A percentile compares a stretch with the other conserved stretches of the same genome.
Evolutionary conservation across 2,113 vertebrate genomes (phyloP).

Genomic region (Narcine bancroftii): DNA sequence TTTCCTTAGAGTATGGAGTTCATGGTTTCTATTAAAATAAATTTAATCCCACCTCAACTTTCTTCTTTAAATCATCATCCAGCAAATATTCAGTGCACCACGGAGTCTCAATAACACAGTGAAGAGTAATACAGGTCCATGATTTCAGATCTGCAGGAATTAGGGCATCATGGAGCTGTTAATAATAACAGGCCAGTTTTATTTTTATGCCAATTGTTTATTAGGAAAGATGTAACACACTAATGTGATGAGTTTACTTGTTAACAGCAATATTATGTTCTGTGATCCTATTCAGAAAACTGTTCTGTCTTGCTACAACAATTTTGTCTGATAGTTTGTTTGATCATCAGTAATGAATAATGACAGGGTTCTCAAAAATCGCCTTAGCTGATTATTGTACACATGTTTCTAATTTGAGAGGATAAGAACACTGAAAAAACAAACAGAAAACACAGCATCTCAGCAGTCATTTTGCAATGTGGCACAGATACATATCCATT

Average conservation of each 20-base stretch:
- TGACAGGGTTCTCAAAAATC: constrained; percentile 29
- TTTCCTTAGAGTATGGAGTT: constrained; percentile 8
- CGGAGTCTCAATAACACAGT: neutral
- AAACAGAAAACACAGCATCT: neutral
- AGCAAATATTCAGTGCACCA: too few species aligned
- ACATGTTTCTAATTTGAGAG: constrained; percentile 29
- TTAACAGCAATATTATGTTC: constrained; percentile 2
- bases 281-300: constrained; percentile 32
- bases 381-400: constrained; percentile 8
- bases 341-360: constrained; percentile 34
- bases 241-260: constrained; percentile 18
- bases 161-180: neutral
- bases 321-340: constrained; percentile 17
- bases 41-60: neutral
- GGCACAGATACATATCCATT: neutral
- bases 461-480: neutral
- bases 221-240: neutral
- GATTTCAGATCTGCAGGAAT: constrained; percentile 1
- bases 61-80: neutral
- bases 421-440: constrained; percentile 7
- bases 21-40: constrained; percentile 20
- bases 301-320: constrained; percentile 18
- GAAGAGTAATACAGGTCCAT: neutral
- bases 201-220: neutral
- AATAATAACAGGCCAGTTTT: neutral